Base-by-base conservation (phyloP, 2,797 vertebrate genomes). In the Phataginus tricuspis region DNA sequence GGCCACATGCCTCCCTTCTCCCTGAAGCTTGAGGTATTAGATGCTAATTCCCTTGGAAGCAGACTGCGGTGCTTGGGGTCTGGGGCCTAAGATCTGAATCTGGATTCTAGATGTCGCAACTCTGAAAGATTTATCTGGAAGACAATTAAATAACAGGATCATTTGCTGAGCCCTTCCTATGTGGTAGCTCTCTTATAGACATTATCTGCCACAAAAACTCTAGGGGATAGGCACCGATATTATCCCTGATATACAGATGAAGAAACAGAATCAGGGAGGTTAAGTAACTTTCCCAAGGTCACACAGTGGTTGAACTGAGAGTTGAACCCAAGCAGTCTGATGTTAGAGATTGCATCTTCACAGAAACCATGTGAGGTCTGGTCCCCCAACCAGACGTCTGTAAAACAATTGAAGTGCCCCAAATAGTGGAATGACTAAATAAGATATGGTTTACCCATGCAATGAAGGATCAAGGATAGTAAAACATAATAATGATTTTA, bases 191-290 rank as follows among this genome's bases (percentile, higher is more conserved):
- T 89, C 61, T 86, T 27, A 69, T 4, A 79, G 59, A 74, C 18
- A 91, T 57, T 42, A 53, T 37, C n/a, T 37, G 8, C 74, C 39
- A 78, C 55, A 82, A 78, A 93, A 95, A 23, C n/a, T 63, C 63
- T 25, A 74, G 53, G 25, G 95, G 31, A 42, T 5, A 45, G 12
- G 8, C 5, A 37, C 8, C 8, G 2, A 57, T 64, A 34, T 90
- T 51, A 90, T 69, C 12, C 11, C 25, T 51, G 74, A 14, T 83
- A 53, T 49, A 79, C 57, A 84, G 23, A 72, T 84, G 45, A 92
- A 79, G 49, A 64, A 75, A 80, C 23, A 93, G 42, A 88, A 72
- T 94, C 27, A 93, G 53, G 80, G 75, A 91, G 19, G 31, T 82
- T 91, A 69, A 57, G 8, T 79, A 75, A 85, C n/a, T 94, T 90